phyloP scores from a whole-genome alignment of 2,888 invertebrate genomes.

The Seladonia tumulorum region DNA sequence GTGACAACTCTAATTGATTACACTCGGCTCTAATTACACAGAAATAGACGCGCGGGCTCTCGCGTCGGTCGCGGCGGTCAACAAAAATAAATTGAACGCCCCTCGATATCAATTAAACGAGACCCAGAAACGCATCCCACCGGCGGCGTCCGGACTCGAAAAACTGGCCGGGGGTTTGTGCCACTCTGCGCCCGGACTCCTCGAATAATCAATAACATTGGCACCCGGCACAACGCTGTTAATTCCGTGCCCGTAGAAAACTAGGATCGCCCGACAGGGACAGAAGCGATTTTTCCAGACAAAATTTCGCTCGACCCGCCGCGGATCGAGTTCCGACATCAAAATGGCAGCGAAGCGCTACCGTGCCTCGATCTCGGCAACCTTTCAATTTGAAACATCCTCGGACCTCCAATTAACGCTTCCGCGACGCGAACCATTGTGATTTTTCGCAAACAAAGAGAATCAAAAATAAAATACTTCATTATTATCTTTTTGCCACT shows the following conservation, averaged over 20 bases:
- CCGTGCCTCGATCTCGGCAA: neutral
- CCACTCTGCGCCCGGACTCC: slow-evolving; percentile 9
- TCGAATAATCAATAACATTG: slow-evolving; percentile 30
- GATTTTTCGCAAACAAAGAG: neutral
- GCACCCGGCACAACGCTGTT: slow-evolving; percentile 17
- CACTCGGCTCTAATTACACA: neutral
- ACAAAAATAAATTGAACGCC: neutral
- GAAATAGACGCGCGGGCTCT: neutral
- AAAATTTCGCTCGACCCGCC: neutral
- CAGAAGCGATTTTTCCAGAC: neutral
- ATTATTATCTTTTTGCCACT: neutral
- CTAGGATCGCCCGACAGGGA: neutral
- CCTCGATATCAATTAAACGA: neutral
- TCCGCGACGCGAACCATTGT: neutral
- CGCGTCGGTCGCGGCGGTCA: neutral
- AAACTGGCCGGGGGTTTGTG: slow-evolving; percentile 7
- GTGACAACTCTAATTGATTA: slow-evolving; percentile 24
- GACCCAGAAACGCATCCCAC: neutral
- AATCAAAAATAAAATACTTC: neutral
- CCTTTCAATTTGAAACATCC: neutral
- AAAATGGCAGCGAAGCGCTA: neutral
- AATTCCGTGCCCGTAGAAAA: neutral
- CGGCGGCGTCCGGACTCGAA: neutral
- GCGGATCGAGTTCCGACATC: neutral
- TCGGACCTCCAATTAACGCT: neutral